These are phyloP conservation scores for Brachionus rotundiformis DNA, from an alignment of 1,140 invertebrate genomes.

Conservation along the genomic window DNA sequence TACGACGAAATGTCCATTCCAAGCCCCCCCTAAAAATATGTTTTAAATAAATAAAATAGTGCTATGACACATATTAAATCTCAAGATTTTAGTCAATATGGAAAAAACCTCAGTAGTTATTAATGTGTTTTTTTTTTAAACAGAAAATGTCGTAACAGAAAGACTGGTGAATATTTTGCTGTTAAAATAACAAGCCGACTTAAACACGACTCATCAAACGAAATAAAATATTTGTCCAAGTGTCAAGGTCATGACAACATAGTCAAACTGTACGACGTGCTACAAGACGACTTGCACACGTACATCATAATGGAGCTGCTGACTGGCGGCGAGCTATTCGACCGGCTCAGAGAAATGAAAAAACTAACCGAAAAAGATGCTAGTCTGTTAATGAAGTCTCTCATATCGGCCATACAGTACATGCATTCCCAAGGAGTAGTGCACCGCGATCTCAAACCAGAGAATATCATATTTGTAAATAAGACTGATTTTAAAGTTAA, in stretches of 20 bases:
- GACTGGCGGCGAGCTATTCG: conserved; percentile 81
- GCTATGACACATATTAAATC: too few species aligned
- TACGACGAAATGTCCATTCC: too few species aligned
- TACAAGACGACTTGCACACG: conserved; percentile 73
- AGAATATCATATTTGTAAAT: conserved; percentile 76
- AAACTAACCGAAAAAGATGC: conserved; percentile 73
- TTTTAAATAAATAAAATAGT: too few species aligned
- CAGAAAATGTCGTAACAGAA: conserved; percentile 75
- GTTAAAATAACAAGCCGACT: conserved; percentile 86
- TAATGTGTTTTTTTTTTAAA: conserved; percentile 4
- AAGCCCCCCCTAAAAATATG: too few species aligned
- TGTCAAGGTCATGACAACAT: conserved; percentile 86
- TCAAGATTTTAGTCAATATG: too few species aligned
- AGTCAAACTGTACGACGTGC: conserved; percentile 79
- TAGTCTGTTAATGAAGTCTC: conserved; percentile 72
- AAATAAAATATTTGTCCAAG: conserved; percentile 75
- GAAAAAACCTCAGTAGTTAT: too few species aligned
- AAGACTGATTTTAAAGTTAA: conserved; percentile 72
- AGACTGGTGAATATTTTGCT: conserved; percentile 75
- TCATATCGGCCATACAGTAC: conserved; percentile 77
- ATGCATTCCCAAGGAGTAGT: conserved; percentile 79
- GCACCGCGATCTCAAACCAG: conserved; percentile 86
- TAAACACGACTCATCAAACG: conserved; percentile 70
- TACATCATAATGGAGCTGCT: conserved; percentile 85
- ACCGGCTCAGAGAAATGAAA: conserved; percentile 69